These are phyloP conservation scores for Grus americana DNA, from an alignment of 2,113 vertebrate genomes.

Conservation along the genomic window DNA sequence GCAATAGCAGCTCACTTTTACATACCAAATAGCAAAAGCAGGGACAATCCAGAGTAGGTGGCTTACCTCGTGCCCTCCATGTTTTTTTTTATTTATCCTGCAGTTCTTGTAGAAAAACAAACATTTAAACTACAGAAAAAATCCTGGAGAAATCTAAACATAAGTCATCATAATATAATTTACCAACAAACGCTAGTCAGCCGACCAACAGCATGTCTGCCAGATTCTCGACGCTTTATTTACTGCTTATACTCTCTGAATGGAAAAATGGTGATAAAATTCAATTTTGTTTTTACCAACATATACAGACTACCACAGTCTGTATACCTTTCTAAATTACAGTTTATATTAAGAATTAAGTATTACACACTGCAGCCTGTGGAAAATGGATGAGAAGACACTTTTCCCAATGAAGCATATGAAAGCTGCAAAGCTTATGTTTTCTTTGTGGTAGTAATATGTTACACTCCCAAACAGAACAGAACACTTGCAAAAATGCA, in stretches of 20 bases:
- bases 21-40: not conserved
- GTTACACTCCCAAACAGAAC: not conserved
- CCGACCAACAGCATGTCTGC: not conserved
- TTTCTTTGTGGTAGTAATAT: not conserved
- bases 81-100: not conserved
- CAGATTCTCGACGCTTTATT: not conserved
- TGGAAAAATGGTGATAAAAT: not conserved
- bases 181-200: not conserved
- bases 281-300: not conserved
- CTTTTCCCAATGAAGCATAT: not conserved
- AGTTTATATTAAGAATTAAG: not conserved
- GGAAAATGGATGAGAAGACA: not conserved
- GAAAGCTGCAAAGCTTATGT: not conserved
- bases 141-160: not conserved
- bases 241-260: not conserved
- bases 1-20: not conserved
- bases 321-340: not conserved
- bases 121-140: not conserved
- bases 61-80: not conserved
- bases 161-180: not conserved
- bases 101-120: not conserved
- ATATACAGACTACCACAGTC: not conserved
- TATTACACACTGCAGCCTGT: not conserved
- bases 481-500: not conserved
- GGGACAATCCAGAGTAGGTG: not conserved